Base-by-base conservation (phyloP, 2,888 invertebrate species). In the Cecidostiba fungosa region DNA sequence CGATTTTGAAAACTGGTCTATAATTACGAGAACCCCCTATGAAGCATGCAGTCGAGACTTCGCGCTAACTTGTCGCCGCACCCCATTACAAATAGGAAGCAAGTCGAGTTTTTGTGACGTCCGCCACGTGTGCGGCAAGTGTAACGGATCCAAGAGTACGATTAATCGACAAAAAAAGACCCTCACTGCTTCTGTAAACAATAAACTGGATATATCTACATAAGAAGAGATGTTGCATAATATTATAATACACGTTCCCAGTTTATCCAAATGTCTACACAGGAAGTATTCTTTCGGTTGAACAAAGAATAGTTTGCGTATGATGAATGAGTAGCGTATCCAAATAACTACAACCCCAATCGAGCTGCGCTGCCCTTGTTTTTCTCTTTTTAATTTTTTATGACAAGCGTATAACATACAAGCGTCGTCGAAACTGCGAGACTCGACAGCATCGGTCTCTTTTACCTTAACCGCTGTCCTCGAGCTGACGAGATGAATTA, bases 321-420 rank as follows among this genome's bases (percentile, higher is more conserved):
- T 92, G 92, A 92, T 90, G 89, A 92, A 92, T 91, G 92, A 91
- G 88, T 77, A 88, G 84, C 87, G 87, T 91, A 91, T 92, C 91
- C 91, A 91, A 92, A 91, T 92, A 91, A 91, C 92, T 91, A 91
- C 91, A 92, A 92, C 92, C 92, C 91, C 92, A 91, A 92, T 92
- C 91, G 91, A 91, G 89, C 88, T 89, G 86, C 77, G 54, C 85
- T 36, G 36, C 16, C 26, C 62, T 81, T 77, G 59, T 77, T 85
- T 77, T 86, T 50, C 76, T 19, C 26, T n/a, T 80, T 16, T 59
- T 36, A 87, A 77, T 87, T 88, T 88, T 89, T 89, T 88, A 87
- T 88, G 89, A 90, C 91, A 91, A 91, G 91, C 91, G 90, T 90
- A 59, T 59, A 90, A 87, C 89, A 88, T 88, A 88, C 89, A 88